These are phyloP conservation scores for Enhydra lutris DNA, from an alignment of 2,113 vertebrate genomes.

Conservation along the genomic window DNA sequence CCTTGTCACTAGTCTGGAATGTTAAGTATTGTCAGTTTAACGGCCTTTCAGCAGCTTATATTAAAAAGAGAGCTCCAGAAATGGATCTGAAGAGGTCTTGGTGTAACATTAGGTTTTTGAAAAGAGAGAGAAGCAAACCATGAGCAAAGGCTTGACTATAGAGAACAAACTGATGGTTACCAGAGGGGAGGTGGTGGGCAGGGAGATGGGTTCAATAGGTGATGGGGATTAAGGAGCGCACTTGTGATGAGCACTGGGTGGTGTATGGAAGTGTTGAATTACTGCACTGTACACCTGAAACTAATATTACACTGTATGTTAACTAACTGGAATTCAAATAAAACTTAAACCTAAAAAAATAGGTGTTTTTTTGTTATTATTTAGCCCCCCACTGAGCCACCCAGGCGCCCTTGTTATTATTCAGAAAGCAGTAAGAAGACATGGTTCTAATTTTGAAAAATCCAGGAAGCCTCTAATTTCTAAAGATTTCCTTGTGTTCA, in stretches of 20 bases:
- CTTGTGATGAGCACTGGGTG: not conserved
- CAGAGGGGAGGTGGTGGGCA: not conserved
- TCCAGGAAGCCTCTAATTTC: not conserved
- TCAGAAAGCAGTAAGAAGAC: not conserved
- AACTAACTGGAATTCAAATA: not conserved
- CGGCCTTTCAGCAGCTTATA: not conserved
- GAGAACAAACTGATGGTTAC: not conserved
- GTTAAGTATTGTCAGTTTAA: constrained; percentile 49
- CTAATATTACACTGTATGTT: not conserved
- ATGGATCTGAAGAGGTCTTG: not conserved
- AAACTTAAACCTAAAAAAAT: not conserved
- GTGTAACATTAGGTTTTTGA: not conserved
- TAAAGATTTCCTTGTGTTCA: not conserved
- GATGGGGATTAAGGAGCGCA: not conserved
- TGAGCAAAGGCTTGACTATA: not conserved
- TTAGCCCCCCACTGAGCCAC: no score
- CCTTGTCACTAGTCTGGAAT: constrained; percentile 65
- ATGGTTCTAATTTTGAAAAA: not conserved
- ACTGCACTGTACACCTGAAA: not conserved
- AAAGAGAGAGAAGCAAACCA: not conserved
- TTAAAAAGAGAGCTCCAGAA: constrained; percentile 17
- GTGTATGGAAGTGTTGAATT: not conserved
- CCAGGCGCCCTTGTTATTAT: no score
- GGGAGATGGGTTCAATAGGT: not conserved
- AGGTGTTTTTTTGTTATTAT: not conserved